Evolutionary conservation across 2,888 invertebrate species (phyloP).

Genomic region (Dynastes maya): DNA sequence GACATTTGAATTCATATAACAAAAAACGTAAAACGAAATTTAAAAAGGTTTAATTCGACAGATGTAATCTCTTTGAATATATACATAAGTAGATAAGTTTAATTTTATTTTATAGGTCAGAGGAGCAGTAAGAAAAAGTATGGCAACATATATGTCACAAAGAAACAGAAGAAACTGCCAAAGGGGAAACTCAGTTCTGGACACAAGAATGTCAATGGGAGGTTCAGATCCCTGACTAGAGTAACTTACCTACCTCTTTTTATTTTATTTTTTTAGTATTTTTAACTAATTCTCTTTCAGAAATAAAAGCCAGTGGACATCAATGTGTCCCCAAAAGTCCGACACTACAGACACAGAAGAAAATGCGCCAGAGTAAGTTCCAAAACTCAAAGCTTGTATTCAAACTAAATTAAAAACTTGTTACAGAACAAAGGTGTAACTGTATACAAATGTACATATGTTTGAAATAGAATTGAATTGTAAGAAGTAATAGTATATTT

Average conservation of each 20-base stretch:
- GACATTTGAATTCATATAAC: no score
- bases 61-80: no score
- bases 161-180: constrained; percentile 69
- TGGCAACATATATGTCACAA: constrained; percentile 70
- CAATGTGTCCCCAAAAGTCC: constrained; percentile 14
- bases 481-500: no score
- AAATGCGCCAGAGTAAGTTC: constrained; percentile 47
- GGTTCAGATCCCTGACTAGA: constrained; percentile 59
- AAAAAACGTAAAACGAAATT: no score
- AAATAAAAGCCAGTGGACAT: constrained; percentile 14
- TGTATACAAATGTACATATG: background rate
- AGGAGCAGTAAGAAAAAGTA: constrained; percentile 69
- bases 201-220: constrained; percentile 57
- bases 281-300: background rate
- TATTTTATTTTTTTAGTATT: background rate
- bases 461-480: background rate
- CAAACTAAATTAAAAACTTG: background rate
- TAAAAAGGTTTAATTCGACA: no score
- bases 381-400: background rate
- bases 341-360: constrained; percentile 22
- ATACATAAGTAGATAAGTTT: no score
- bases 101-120: constrained; percentile 66
- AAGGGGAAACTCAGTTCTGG: constrained; percentile 58
- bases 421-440: constrained; percentile 31
- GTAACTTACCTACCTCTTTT: constrained; percentile 44